Evolutionary conservation across 2,888 invertebrate species (phyloP), one percentile per base, ranked within the genome.

Genomic region (Hirtodrosophila cameraria): DNA sequence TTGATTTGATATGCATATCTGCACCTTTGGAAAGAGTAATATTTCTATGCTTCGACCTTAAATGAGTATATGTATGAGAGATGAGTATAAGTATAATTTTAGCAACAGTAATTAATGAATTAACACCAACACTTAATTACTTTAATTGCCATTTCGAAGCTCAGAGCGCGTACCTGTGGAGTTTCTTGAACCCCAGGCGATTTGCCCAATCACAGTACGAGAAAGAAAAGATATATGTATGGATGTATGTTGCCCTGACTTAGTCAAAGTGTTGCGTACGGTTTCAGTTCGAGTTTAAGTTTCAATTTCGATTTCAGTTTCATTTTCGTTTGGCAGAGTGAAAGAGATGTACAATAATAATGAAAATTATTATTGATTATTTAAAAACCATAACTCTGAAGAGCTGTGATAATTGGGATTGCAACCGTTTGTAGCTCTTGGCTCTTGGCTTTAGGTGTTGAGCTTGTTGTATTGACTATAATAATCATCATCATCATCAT

Each of bases 81-180:
- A 16, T 11, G 35, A 53, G 31, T 11, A 30, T 38, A 42, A 42
- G 42, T 43, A 43, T 39, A 66, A 25, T 35, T 63, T 13, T 7
- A 15, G 16, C 48, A 39, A 54, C 39, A 28, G 58, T 87, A 80
- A 87, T 80, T 80, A 80, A 87, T 87, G 80, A 80, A 87, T 87
- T 85, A 80, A 86, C 86, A 82, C 79, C 83, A 85, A 75, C 86
- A 82, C 62, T 87, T 86, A 87, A 80, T 80, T 80, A 71, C 67
- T 65, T 54, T 52, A 85, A 82, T 42, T 61, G 79, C 67, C 52
- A 48, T 46, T 59, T 31, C 60, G 39, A 35, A 45, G 48, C 53
- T 50, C 48, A 31, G 35, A 58, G 43, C 45, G 33, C n/a, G 30
- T 58, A 49, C 38, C 46, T 38, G 43, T 25, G 45, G 79, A 62